A percentile compares a stretch with the other conserved stretches of the same genome.
These are phyloP conservation scores for Trididemnum clinides DNA, from an alignment of 23 tunicate species.

Conservation along the genomic window DNA sequence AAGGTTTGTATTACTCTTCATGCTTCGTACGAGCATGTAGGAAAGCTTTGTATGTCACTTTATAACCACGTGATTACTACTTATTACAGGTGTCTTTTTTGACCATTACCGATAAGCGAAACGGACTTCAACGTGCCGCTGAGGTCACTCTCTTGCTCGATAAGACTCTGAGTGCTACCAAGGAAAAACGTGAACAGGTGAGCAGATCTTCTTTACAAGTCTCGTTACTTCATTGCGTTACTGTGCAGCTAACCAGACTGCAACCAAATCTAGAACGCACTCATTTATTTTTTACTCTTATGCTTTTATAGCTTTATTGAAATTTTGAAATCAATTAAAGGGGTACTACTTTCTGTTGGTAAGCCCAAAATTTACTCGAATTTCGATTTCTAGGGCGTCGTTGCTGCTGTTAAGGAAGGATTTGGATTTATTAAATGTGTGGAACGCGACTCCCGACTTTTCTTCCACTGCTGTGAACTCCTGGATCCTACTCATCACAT, in stretches of 20 bases:
- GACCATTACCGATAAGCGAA: conserved; percentile 95
- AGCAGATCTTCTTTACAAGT: no score
- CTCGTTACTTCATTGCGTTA: no score
- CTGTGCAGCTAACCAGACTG: no score
- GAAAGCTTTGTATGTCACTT: no score
- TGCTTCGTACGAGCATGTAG: no score
- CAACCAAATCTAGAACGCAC: no score
- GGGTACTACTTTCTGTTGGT: no score
- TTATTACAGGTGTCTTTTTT: conserved; percentile 86
- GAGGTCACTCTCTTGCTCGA: conserved; percentile 76
- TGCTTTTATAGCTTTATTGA: no score
- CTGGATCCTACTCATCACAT: conserved; percentile 91
- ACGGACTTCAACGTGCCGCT: conserved; percentile 91
- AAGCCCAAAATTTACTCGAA: no score
- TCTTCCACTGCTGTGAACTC: conserved; percentile 99
- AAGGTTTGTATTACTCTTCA: conserved; percentile 54
- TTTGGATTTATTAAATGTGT: conserved; percentile 99
- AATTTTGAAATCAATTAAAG: no score
- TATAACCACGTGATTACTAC: no score
- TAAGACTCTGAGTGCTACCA: conserved; percentile 51
- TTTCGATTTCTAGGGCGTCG: conserved; percentile 87
- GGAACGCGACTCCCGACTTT: conserved; percentile 92
- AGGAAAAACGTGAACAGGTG: conserved; percentile 88
- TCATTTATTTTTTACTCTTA: neutral
- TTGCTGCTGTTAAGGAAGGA: conserved; percentile 99